These are phyloP conservation scores for Lagopus muta DNA, from an alignment of 2,113 vertebrate genomes.

Conservation along the genomic window DNA sequence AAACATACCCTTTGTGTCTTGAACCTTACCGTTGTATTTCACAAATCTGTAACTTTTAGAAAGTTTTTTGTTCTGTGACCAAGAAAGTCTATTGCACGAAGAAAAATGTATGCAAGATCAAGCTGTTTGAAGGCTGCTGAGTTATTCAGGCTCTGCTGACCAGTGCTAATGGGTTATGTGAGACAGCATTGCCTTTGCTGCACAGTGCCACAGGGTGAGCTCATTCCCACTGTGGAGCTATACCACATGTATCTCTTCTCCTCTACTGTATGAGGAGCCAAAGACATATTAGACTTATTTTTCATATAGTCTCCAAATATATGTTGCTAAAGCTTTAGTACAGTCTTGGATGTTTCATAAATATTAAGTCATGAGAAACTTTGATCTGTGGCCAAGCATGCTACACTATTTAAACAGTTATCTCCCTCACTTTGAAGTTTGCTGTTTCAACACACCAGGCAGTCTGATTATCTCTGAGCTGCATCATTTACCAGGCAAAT, in stretches of 20 bases:
- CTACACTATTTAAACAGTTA: conserved; percentile 21
- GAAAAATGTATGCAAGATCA: background rate
- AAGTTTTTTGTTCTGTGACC: background rate
- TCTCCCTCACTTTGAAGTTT: background rate
- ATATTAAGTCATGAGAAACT: conserved; percentile 9
- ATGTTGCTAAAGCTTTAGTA: background rate
- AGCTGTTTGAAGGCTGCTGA: background rate
- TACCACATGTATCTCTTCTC: background rate
- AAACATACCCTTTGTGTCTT: background rate
- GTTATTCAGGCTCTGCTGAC: background rate
- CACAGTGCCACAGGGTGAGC: background rate
- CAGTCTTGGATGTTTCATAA: background rate
- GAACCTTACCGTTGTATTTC: background rate
- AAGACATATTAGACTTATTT: background rate
- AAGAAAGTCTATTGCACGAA: background rate
- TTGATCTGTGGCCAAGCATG: conserved; percentile 18
- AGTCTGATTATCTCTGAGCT: background rate
- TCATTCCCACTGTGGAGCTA: background rate
- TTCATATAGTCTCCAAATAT: background rate
- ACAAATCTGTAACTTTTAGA: background rate
- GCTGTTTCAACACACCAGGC: conserved; percentile 31
- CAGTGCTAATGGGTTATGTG: accelerated
- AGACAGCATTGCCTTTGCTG: background rate
- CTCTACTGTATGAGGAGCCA: background rate
- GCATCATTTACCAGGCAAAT: conserved; percentile 4